Evolutionary conservation across 2,797 vertebrate genomes (phyloP), one percentile per base, ranked within the genome.

Genomic region (Esox masquinongy): DNA sequence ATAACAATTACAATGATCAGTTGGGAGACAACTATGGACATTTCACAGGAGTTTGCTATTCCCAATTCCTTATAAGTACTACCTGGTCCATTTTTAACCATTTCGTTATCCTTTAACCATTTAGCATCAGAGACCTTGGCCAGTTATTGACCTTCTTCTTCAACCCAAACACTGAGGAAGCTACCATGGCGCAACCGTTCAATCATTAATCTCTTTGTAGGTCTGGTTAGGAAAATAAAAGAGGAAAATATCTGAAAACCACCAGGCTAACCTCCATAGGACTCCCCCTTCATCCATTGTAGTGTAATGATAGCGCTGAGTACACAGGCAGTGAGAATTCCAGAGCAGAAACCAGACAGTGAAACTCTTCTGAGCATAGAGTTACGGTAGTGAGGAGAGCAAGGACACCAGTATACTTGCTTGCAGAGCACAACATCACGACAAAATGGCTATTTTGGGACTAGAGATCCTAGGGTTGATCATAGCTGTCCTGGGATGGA

Each of bases 381-480:
- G 56, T 61, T 61, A 24, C 11, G 56, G 22, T 1, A 14, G 56
- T 26, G 22, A 61, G 70, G 36, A 56, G 8, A 31, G 5, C 53
- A 24, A 76, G 39, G 59, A 34, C 34, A 14, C 50, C 71, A 43
- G 61, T 29, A 53, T 17, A 72, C 34, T 24, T 56, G n/a, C 0
- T 63, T 76, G 70, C 31, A 63, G 53, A 53, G 6, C 56, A 59
- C 53, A 15, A 15, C 29, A 69, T 14, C 24, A 5, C 43, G 49
- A 66, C 71, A 81, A 85, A 82, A 94, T 94, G 93, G 84, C 91
- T 64, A 96, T 95, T 9, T 87, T 89, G 82, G 97, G 95, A 76
- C 78, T 97, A 86, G 96, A 99, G 93, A 95, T 97, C 69, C 84
- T 95, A 0, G 97, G 96, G 1, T 86, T 95, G 77, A 34, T 84